These are phyloP conservation scores for Heteromormyrus szaboi DNA, from an alignment of 2,797 vertebrate species.

Conservation along the genomic window DNA sequence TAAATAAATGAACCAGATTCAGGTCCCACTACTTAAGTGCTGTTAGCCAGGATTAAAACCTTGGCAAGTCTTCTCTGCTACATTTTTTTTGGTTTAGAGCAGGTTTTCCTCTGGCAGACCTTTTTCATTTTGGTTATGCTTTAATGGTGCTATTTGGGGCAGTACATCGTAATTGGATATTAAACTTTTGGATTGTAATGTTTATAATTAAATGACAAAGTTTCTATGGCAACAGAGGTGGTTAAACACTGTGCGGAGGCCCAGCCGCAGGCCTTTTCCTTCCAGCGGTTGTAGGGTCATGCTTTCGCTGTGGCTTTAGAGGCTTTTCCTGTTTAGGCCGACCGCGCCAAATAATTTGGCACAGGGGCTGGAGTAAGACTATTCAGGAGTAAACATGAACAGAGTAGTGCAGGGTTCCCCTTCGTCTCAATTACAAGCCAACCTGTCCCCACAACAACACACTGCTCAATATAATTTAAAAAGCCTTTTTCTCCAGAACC, in stretches of 20 bases:
- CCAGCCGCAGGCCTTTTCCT: not conserved
- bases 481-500: not conserved
- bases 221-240: slow-evolving; percentile 35
- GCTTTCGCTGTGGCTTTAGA: not conserved
- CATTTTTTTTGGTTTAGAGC: not conserved
- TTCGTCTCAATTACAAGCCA: not conserved
- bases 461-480: not conserved
- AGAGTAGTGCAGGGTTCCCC: not conserved
- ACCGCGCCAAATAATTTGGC: not conserved
- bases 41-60: not conserved
- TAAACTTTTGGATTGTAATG: slow-evolving; percentile 22
- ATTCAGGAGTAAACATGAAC: not conserved
- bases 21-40: not conserved
- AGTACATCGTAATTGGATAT: slow-evolving; percentile 24
- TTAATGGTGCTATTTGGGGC: slow-evolving; percentile 23
- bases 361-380: not conserved
- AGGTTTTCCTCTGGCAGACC: not conserved
- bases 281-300: not conserved
- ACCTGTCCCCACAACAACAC: not conserved
- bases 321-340: slow-evolving; percentile 3
- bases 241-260: not conserved
- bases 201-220: slow-evolving; percentile 29
- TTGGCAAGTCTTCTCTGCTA: not conserved
- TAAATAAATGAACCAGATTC: not conserved
- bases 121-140: not conserved